phyloP scores from a whole-genome alignment of 1,140 invertebrate genomes.

The Mercenaria mercenaria region DNA sequence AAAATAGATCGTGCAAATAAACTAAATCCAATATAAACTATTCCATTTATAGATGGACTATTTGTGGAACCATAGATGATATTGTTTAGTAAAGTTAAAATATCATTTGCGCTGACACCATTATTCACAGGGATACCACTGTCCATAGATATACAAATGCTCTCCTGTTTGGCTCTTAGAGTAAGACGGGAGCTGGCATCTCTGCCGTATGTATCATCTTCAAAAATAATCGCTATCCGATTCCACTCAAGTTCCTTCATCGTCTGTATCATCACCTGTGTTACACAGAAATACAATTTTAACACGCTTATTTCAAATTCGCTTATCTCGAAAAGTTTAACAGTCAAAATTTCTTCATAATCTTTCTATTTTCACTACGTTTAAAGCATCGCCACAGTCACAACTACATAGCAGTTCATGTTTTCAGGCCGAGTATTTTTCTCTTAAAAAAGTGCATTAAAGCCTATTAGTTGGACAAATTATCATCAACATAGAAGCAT shows the following conservation, averaged over 20 bases:
- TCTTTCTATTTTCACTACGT: no score
- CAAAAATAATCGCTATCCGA: slow-evolving; percentile 64
- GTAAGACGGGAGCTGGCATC: neutral
- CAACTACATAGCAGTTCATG: no score
- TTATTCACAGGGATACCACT: neutral
- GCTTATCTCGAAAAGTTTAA: no score
- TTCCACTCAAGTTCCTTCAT: slow-evolving; percentile 65
- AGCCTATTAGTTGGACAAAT: no score
- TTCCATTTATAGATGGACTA: slow-evolving; percentile 5
- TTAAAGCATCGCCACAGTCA: no score
- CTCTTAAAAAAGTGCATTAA: no score
- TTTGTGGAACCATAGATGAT: neutral
- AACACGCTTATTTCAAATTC: neutral
- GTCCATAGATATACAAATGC: slow-evolving; percentile 41
- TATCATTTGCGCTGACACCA: neutral
- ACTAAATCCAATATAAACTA: slow-evolving; percentile 37
- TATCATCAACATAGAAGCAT: no score
- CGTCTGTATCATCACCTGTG: slow-evolving; percentile 56
- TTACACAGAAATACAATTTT: neutral
- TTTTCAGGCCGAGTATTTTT: no score
- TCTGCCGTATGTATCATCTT: slow-evolving; percentile 53
- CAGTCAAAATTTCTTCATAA: no score
- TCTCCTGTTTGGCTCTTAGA: neutral
- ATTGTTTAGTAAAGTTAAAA: neutral
- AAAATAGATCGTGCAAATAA: slow-evolving; percentile 7